Base-by-base conservation (phyloP, 2,113 vertebrate species). In the Dissostichus mawsoni region DNA sequence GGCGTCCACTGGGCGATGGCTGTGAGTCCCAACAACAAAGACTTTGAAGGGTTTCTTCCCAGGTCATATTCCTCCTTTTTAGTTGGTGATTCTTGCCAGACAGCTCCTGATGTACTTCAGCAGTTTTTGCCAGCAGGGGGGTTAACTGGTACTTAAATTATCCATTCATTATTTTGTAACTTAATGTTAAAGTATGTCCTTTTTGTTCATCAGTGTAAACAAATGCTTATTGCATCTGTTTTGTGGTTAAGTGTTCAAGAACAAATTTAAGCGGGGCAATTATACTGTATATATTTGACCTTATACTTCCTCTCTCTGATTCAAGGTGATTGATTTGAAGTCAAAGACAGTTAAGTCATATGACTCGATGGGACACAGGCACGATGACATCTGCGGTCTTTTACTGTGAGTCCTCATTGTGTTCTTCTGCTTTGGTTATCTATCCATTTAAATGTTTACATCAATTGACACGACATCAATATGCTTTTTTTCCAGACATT, bases 1-100 rank as follows among this genome's bases (percentile, higher is more conserved):
- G 95, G 87, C 8, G 81, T 94, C 65, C 98, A 99, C 83, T 99
- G 98, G 98, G 92, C 97, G 1, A 87, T 99, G 63, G 96, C 91
- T 85, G 98, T 99, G 78, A 97, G 97, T 94, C 47, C 23, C n/a
- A 74, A 23, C 16, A n/a, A 44, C 48, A 51, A 10, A 18, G 2
- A 48, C 47, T 18, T 2, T 33, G 20, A 16, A 47, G 41, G n/a
- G 6, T 56, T 68, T 20, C 11, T 50, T n/a, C n/a, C 57, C 23
- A 9, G 12, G 25, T 52, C 13, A 50, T 3, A 47, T 44, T 9
- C 50, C 41, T 74, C 17, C 13, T 55, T 45, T 78, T 55, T 36
- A 48, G 7, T 52, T 3, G 3, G 23, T 7, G 11, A 33, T 47
- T 61, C 11, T 47, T 56, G 29, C 18, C 36, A 47, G 1, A 11